Conservation (phyloP, 2,888 invertebrate genomes). For the Leptodirus hochenwartii region DNA sequence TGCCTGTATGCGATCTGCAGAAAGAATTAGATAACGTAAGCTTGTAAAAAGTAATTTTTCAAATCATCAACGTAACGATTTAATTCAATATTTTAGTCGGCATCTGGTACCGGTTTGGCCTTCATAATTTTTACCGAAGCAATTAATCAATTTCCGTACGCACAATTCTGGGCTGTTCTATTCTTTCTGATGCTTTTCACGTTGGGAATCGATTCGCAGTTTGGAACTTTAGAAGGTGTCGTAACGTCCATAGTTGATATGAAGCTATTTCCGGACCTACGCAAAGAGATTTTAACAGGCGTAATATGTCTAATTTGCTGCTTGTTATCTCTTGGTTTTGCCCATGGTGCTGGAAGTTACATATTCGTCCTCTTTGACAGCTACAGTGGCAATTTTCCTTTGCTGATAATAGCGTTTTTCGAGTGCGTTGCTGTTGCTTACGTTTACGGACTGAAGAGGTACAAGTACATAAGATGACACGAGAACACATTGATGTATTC, state of each 20-base stretch:
- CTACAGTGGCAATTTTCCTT: conserved; percentile 84
- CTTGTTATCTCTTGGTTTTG: conserved; percentile 72
- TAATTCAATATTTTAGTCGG: conserved; percentile 49
- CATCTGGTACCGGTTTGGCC: conserved; percentile 88
- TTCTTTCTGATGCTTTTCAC: conserved; percentile 96
- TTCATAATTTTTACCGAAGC: conserved; percentile 97
- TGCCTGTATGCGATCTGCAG: conserved; percentile 65
- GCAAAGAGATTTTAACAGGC: conserved; percentile 78
- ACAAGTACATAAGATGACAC: conserved; percentile 12
- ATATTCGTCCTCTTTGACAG: conserved; percentile 86
- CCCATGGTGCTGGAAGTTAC: conserved; percentile 86
- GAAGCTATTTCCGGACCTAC: conserved; percentile 79
- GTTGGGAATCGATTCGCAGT: conserved; percentile 90
- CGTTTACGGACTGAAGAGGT: conserved; percentile 83
- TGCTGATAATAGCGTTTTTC: conserved; percentile 81
- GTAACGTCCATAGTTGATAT: conserved; percentile 91
- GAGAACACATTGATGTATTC: neutral
- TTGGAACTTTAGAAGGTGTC: conserved; percentile 89
- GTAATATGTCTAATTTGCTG: conserved; percentile 66
- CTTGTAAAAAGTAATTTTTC: conserved; percentile 18
- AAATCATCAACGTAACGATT: conserved; percentile 1
- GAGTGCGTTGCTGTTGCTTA: conserved; percentile 88
- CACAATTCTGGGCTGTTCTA: conserved; percentile 88
- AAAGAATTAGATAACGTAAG: conserved; percentile 78
- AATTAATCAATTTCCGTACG: conserved; percentile 92